phyloP scores from a whole-genome alignment of 2,888 invertebrate genomes.

The Epirrita christyi region DNA sequence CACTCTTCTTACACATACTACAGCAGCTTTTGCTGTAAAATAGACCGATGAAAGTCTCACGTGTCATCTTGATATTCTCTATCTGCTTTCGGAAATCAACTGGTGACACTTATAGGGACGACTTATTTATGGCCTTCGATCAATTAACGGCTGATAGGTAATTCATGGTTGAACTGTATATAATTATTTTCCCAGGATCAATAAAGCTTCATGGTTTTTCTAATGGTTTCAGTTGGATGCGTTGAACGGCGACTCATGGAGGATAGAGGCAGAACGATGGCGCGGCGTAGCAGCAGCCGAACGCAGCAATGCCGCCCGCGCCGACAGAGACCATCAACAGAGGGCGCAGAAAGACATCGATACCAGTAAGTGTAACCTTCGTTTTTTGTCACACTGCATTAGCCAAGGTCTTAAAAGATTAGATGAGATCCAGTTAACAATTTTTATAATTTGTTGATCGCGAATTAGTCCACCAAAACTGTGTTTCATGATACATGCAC shows the following conservation, averaged over 20 bases:
- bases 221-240: conserved; percentile 70
- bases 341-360: conserved; percentile 79
- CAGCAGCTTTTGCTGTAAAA: too few species aligned
- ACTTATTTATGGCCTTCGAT: not conserved
- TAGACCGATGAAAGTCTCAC: too few species aligned
- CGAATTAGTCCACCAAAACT: too few species aligned
- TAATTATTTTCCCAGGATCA: too few species aligned
- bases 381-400: not conserved
- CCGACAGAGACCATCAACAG: conserved; percentile 76
- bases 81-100: too few species aligned
- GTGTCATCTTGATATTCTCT: too few species aligned
- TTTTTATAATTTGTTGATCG: not conserved
- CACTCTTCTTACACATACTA: too few species aligned
- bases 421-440: too few species aligned
- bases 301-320: conserved; percentile 73
- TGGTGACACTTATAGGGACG: not conserved
- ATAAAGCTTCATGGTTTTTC: conserved; percentile 25
- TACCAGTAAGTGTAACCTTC: conserved; percentile 61
- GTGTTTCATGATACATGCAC: too few species aligned
- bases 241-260: conserved; percentile 76
- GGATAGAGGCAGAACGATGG: conserved; percentile 77
- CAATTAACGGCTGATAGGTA: too few species aligned
- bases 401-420: not conserved
- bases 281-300: conserved; percentile 77
- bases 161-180: not conserved